These are phyloP conservation scores for Zapornia atra DNA, from an alignment of 2,113 vertebrate species.

Conservation along the genomic window DNA sequence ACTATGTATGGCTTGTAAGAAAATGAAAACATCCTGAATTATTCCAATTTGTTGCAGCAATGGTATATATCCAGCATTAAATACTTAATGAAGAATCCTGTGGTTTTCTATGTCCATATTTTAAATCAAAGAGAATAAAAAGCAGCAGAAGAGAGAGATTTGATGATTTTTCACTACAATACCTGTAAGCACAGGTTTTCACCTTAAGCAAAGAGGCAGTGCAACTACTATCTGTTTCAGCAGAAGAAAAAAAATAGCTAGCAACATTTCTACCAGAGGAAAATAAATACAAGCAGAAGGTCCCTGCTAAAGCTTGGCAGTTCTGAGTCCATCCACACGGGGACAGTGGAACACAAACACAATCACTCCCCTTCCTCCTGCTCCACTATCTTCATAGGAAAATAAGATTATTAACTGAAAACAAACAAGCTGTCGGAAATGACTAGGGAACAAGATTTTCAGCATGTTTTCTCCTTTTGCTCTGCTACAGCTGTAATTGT, in stretches of 20 bases:
- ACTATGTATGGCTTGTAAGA: neutral
- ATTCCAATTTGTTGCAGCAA: neutral
- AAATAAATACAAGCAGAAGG: neutral
- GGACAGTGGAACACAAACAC: constrained; percentile 64
- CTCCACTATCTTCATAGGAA: neutral
- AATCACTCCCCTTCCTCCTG: neutral
- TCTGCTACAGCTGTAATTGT: neutral
- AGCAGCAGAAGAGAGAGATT: neutral
- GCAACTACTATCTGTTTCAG: neutral
- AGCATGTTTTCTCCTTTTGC: neutral
- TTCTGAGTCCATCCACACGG: constrained; percentile 67
- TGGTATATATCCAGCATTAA: neutral
- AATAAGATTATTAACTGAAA: constrained; percentile 4
- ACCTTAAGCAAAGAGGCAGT: neutral
- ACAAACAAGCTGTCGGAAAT: neutral
- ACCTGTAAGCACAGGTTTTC: neutral
- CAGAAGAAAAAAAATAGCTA: neutral
- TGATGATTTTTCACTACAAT: neutral
- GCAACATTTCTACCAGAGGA: neutral
- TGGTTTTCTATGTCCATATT: neutral
- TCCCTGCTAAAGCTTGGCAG: constrained; percentile 42
- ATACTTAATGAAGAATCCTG: neutral
- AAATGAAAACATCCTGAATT: neutral
- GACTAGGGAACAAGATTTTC: neutral
- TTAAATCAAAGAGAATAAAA: neutral